Evolutionary conservation across 2,888 invertebrate genomes (phyloP).

Genomic region (Drosophila diplacantha): DNA sequence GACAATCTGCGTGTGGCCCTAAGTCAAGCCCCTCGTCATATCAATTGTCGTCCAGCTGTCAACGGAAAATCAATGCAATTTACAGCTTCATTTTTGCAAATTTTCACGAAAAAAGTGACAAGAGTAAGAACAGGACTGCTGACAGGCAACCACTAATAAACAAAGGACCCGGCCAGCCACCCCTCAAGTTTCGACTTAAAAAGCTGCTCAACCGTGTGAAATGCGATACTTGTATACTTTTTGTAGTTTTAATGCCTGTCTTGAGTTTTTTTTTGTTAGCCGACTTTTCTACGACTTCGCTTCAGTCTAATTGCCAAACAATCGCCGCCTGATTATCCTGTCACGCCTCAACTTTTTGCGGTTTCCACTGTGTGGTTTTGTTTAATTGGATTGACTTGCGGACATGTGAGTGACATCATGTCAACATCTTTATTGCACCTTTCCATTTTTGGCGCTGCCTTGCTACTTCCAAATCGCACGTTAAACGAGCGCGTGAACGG

Average conservation of each 20-base stretch:
- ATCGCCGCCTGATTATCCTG: constrained; percentile 72
- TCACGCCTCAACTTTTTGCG: constrained; percentile 62
- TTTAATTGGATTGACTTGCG: constrained; percentile 67
- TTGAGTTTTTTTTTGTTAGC: constrained; percentile 39
- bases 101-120: constrained; percentile 52
- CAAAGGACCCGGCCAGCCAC: constrained; percentile 47
- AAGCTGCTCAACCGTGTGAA: constrained; percentile 67
- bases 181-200: constrained; percentile 60
- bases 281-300: constrained; percentile 65
- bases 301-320: constrained; percentile 64
- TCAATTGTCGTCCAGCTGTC: constrained; percentile 68
- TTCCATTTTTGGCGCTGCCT: constrained; percentile 47
- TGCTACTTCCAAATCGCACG: constrained; percentile 27
- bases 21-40: constrained; percentile 37
- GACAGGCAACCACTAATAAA: constrained; percentile 52
- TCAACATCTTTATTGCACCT: constrained; percentile 52
- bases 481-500: constrained; percentile 51
- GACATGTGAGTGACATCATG: constrained; percentile 66
- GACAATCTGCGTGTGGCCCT: constrained; percentile 32
- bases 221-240: constrained; percentile 60
- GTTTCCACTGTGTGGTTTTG: constrained; percentile 59
- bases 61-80: constrained; percentile 68
- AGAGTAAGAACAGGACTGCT: constrained; percentile 42
- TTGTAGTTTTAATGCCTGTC: constrained; percentile 50
- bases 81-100: constrained; percentile 69